A percentile compares a stretch with the other conserved stretches of the same genome.
phyloP scores from a whole-genome alignment of 2,888 invertebrate species.

The Hybos culiciformis region DNA sequence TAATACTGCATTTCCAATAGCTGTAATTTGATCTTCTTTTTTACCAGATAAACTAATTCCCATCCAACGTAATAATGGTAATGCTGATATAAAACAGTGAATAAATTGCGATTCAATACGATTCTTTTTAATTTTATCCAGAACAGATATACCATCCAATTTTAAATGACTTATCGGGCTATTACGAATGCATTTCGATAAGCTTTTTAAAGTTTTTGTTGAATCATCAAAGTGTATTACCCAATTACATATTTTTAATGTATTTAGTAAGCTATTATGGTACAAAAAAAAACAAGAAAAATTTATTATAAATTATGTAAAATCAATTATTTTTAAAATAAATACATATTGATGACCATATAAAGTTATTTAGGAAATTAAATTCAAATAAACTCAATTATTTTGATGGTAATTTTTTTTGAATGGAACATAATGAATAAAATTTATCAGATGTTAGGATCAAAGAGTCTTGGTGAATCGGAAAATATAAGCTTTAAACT shows the following conservation, averaged over 20 bases:
- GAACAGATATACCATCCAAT: slow-evolving; percentile 23
- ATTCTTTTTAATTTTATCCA: slow-evolving; percentile 22
- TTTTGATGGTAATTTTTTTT: too few relatives aligned
- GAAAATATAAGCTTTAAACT: too few relatives aligned
- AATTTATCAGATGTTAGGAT: too few relatives aligned
- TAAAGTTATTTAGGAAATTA: too few relatives aligned
- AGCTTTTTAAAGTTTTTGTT: slow-evolving; percentile 21
- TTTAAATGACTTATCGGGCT: slow-evolving; percentile 25
- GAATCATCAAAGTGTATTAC: slow-evolving; percentile 24
- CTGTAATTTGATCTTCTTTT: slow-evolving; percentile 24
- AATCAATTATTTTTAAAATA: neutral
- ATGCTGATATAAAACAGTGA: slow-evolving; percentile 21
- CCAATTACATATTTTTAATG: slow-evolving; percentile 27
- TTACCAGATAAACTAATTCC: slow-evolving; percentile 24
- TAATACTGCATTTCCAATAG: slow-evolving; percentile 23
- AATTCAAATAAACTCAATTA: too few relatives aligned
- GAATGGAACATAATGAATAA: too few relatives aligned
- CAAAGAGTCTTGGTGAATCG: too few relatives aligned
- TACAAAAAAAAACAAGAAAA: neutral
- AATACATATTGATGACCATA: neutral
- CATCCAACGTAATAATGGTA: slow-evolving; percentile 24
- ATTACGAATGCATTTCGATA: slow-evolving; percentile 23
- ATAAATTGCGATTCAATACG: slow-evolving; percentile 23
- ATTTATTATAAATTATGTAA: neutral
- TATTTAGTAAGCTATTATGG: slow-evolving; percentile 20